phyloP scores from a whole-genome alignment of 2,797 vertebrate species.

The Acridotheres tristis region DNA sequence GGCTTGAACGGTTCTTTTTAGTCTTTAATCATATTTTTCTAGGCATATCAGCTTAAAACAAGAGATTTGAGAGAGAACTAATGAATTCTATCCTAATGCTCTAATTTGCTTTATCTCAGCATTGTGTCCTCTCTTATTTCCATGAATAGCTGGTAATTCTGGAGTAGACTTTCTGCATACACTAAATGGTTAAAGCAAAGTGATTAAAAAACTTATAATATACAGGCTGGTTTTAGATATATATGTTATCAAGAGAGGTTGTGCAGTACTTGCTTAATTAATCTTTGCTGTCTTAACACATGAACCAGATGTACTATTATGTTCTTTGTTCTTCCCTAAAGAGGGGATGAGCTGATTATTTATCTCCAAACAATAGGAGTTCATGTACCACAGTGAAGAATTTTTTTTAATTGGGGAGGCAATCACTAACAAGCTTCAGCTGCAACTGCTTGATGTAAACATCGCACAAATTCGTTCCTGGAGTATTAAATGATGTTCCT shows the following conservation, averaged over 20 bases:
- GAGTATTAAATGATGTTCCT: conserved; percentile 64
- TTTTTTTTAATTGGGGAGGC: conserved; percentile 65
- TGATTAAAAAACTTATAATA: conserved; percentile 26
- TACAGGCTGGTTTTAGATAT: conserved; percentile 43
- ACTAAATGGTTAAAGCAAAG: conserved; percentile 46
- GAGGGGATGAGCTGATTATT: conserved; percentile 73
- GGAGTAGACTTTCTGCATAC: background rate
- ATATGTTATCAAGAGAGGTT: conserved; percentile 49
- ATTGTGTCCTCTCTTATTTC: background rate
- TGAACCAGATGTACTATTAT: conserved; percentile 72
- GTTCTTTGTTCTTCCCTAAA: conserved; percentile 75
- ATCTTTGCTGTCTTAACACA: conserved; percentile 71
- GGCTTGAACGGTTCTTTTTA: background rate
- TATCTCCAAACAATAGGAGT: conserved; percentile 76
- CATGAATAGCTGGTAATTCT: background rate
- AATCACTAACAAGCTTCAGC: conserved; percentile 79
- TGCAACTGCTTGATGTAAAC: conserved; percentile 77
- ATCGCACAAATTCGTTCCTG: conserved; percentile 64
- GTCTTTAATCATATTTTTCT: background rate
- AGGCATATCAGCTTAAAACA: background rate
- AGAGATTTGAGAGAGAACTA: background rate
- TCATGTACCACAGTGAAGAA: conserved; percentile 68
- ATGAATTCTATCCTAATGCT: background rate
- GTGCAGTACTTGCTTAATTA: conserved; percentile 70
- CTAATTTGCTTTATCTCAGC: background rate